Conservation (phyloP, 1,140 invertebrate species). For the Medauroidea extradentata region DNA sequence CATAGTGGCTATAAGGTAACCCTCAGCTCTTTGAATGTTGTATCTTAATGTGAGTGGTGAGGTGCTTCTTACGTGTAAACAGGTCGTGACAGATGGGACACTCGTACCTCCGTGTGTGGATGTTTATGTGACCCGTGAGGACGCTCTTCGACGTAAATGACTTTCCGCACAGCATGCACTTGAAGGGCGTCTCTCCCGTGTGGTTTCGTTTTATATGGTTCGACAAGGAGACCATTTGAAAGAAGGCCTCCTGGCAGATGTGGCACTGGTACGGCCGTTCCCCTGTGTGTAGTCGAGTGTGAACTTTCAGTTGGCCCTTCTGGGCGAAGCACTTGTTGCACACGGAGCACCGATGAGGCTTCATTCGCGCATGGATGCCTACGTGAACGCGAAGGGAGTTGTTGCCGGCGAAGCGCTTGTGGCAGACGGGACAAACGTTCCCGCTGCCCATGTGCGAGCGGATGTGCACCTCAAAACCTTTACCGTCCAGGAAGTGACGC, state of each 20-base stretch:
- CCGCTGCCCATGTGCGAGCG: slow-evolving; percentile 61
- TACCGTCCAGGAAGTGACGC: no score
- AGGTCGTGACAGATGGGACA: no score
- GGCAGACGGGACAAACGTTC: slow-evolving; percentile 41
- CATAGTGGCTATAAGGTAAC: no score
- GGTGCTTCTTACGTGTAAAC: no score
- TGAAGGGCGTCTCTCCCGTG: slow-evolving; percentile 51
- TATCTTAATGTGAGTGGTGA: no score
- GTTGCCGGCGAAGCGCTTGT: slow-evolving; percentile 49
- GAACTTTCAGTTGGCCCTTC: slow-evolving; percentile 47
- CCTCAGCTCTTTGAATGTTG: no score
- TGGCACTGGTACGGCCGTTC: slow-evolving; percentile 40
- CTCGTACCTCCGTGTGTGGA: neutral
- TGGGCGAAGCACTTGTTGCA: slow-evolving; percentile 69
- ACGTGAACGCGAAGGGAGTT: slow-evolving; percentile 57
- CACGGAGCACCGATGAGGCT: slow-evolving; percentile 67
- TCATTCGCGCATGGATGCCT: slow-evolving; percentile 62
- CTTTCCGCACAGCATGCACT: slow-evolving; percentile 53
- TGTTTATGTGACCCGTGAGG: neutral
- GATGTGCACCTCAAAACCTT: slow-evolving; percentile 47
- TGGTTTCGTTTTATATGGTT: no score
- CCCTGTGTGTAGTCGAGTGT: slow-evolving; percentile 46
- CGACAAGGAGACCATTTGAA: neutral
- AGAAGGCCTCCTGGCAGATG: neutral
- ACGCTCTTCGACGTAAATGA: slow-evolving; percentile 54